Evolutionary conservation across 2,797 vertebrate species (phyloP).

Genomic region (Paratrypauchen microcephalus): DNA sequence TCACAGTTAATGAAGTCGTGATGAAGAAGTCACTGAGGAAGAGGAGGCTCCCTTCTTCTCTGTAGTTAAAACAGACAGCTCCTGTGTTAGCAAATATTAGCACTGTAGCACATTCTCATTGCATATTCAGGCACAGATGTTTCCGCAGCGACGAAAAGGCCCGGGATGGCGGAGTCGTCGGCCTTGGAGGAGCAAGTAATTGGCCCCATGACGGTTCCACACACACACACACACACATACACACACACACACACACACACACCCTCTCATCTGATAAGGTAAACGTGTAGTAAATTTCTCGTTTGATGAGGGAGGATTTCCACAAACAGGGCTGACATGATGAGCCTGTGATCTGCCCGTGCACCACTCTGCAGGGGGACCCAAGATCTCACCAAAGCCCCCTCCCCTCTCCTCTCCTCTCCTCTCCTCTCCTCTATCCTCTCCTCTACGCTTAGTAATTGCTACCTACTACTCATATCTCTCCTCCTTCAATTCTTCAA

Average conservation of each 20-base stretch:
- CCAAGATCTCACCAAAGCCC: slow-evolving; percentile 76
- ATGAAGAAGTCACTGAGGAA: slow-evolving; percentile 46
- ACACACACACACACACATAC: slow-evolving; percentile 42
- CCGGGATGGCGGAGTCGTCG: slow-evolving; percentile 66
- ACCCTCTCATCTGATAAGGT: slow-evolving; percentile 83
- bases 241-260: slow-evolving; percentile 42
- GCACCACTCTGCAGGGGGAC: slow-evolving; percentile 78
- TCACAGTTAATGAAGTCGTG: slow-evolving; percentile 62
- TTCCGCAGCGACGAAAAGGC: slow-evolving; percentile 67
- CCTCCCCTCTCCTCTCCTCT: slow-evolving; percentile 20
- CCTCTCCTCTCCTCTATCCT: slow-evolving; percentile 25
- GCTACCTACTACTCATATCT: slow-evolving; percentile 77
- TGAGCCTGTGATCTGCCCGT: slow-evolving; percentile 84
- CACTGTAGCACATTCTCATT: slow-evolving; percentile 75
- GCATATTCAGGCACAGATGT: slow-evolving; percentile 85
- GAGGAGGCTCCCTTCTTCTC: slow-evolving; percentile 48
- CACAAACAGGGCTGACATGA: slow-evolving; percentile 84
- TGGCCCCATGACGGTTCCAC: slow-evolving; percentile 80
- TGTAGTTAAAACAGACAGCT: slow-evolving; percentile 67
- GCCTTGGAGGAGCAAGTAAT: slow-evolving; percentile 83
- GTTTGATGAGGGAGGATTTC: slow-evolving; percentile 84
- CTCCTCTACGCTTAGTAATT: slow-evolving; percentile 68
- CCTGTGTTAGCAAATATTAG: slow-evolving; percentile 83
- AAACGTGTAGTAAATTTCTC: slow-evolving; percentile 85
- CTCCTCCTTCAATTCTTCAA: slow-evolving; percentile 59